Percentiles rank a stretch among this genome's conserved stretches.
phyloP scores from a whole-genome alignment of 2,113 vertebrate species.

The Calonectris borealis region DNA sequence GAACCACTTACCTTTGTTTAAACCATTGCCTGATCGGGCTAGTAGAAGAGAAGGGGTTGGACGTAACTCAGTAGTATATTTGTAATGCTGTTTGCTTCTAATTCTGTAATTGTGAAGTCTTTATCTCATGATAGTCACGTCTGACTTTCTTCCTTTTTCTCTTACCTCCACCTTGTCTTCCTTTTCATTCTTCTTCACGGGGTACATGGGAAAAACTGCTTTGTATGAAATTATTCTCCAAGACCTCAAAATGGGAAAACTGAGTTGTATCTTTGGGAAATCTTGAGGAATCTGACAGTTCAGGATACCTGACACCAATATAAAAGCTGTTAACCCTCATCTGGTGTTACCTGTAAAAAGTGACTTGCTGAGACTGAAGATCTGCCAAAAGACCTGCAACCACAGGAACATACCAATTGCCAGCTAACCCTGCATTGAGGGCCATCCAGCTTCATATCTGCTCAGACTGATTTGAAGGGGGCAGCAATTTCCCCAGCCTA shows the following conservation, averaged over 20 bases:
- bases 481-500: background rate
- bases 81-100: background rate
- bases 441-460: background rate
- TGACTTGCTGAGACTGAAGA: background rate
- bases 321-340: background rate
- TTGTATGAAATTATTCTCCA: background rate
- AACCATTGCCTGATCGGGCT: background rate
- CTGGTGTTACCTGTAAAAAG: background rate
- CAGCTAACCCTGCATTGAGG: background rate
- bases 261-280: background rate
- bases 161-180: background rate
- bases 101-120: background rate
- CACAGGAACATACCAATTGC: background rate
- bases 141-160: background rate
- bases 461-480: background rate
- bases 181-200: background rate
- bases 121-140: background rate
- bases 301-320: background rate
- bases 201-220: background rate
- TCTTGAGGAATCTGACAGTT: background rate
- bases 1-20: background rate
- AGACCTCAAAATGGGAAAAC: background rate
- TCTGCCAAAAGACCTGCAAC: background rate
- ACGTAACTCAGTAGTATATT: background rate
- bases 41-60: background rate